These are phyloP conservation scores for Bubo blakistoni DNA, from an alignment of 2,113 vertebrate species.

Conservation along the genomic window DNA sequence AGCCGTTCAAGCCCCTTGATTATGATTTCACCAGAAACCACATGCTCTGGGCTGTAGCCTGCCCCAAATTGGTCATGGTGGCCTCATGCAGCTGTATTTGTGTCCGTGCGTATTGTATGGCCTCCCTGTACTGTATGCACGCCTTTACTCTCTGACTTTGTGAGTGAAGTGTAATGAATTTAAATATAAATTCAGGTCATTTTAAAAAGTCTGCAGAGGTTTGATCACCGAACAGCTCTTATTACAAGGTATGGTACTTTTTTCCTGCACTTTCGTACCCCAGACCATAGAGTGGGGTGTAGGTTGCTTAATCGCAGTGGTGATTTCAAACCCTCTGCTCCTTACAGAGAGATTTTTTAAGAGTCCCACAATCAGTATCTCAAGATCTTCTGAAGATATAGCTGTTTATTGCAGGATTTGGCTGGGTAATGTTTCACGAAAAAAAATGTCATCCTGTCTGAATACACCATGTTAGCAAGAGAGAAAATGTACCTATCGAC, in stretches of 20 bases:
- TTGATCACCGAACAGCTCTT: constrained; percentile 14
- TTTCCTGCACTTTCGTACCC: not conserved
- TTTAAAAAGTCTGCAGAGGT: not conserved
- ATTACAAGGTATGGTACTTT: not conserved
- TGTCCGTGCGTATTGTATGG: accelerated
- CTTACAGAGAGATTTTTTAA: constrained; percentile 46
- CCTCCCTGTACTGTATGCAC: not conserved
- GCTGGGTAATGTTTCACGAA: constrained; percentile 29
- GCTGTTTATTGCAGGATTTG: constrained; percentile 37
- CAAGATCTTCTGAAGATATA: constrained; percentile 18
- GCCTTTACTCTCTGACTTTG: not conserved
- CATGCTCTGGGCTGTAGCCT: not conserved
- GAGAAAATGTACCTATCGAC: not conserved
- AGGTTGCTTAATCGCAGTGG: not conserved
- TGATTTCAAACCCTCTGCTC: constrained; percentile 46
- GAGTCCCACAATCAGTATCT: constrained; percentile 51
- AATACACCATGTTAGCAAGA: constrained; percentile 31
- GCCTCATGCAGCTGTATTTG: not conserved
- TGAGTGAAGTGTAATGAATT: not conserved
- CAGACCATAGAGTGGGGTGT: not conserved
- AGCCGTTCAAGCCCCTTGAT: not conserved
- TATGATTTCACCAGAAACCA: not conserved
- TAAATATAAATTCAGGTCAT: not conserved
- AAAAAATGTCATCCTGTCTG: constrained; percentile 39
- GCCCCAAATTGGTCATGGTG: not conserved